Evolutionary conservation across 1,140 invertebrate genomes (phyloP).

Genomic region (Magallana ariakensis): DNA sequence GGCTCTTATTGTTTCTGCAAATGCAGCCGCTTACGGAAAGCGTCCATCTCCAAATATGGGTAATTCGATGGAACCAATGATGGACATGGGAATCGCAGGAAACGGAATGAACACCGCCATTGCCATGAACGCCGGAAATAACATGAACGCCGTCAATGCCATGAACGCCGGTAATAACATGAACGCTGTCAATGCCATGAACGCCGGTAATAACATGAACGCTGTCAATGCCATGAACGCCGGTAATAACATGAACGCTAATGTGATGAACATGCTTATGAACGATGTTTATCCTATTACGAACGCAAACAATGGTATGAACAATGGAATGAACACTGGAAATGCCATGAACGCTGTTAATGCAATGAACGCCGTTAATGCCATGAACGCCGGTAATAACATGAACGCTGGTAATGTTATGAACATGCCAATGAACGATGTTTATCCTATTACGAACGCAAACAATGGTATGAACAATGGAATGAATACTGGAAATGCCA

Average conservation of each 20-base stretch:
- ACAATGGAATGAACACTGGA: background rate
- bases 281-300: background rate
- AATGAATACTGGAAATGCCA: background rate
- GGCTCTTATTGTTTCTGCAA: constrained; percentile 30
- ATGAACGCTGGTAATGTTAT: background rate
- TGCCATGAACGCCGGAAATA: background rate
- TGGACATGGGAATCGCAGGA: constrained; percentile 10
- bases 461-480: too few species aligned
- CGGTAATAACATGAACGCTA: background rate
- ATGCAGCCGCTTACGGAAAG: constrained; percentile 30
- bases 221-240: background rate
- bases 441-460: too few species aligned
- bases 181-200: background rate
- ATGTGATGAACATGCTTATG: background rate
- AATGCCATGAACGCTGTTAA: background rate
- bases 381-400: background rate
- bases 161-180: background rate
- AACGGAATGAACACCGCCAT: background rate
- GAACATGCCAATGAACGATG: too few species aligned
- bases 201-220: background rate
- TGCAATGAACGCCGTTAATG: background rate
- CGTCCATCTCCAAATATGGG: constrained; percentile 17
- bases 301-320: background rate
- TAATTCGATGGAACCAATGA: constrained; percentile 3
- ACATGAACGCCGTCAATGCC: background rate